Conservation (phyloP, 2,113 vertebrate genomes). For the Puffinus mauretanicus region DNA sequence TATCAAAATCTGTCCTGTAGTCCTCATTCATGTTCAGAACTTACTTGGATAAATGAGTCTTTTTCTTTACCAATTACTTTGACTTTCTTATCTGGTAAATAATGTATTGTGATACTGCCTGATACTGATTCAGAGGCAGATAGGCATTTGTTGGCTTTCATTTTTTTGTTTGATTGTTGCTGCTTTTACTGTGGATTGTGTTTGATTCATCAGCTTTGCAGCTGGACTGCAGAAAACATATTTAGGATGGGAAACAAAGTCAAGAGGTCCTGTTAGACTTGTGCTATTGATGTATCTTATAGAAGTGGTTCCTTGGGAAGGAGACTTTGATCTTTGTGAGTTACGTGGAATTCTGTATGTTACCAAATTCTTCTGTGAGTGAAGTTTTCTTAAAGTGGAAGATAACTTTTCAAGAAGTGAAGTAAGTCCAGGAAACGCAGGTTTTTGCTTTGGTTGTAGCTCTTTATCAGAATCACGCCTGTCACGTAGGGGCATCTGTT, state of each 20-base stretch:
- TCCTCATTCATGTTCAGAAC: background rate
- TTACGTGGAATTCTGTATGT: background rate
- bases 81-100: background rate
- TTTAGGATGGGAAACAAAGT: background rate
- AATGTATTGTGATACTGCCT: accelerated
- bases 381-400: background rate
- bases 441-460: background rate
- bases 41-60: background rate
- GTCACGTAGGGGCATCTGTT: background rate
- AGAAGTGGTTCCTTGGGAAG: background rate
- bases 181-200: background rate
- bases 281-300: background rate
- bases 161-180: background rate
- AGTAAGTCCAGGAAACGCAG: background rate
- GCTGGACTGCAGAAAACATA: background rate
- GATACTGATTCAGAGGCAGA: background rate
- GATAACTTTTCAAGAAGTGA: background rate
- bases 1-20: constrained; percentile 20
- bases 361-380: background rate
- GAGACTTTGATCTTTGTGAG: background rate
- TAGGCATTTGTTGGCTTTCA: background rate
- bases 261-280: background rate
- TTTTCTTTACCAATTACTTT: background rate
- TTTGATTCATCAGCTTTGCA: background rate
- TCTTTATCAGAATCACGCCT: background rate